Base-by-base conservation (phyloP, 1,140 invertebrate genomes). In the Chionoecetes opilio region DNA sequence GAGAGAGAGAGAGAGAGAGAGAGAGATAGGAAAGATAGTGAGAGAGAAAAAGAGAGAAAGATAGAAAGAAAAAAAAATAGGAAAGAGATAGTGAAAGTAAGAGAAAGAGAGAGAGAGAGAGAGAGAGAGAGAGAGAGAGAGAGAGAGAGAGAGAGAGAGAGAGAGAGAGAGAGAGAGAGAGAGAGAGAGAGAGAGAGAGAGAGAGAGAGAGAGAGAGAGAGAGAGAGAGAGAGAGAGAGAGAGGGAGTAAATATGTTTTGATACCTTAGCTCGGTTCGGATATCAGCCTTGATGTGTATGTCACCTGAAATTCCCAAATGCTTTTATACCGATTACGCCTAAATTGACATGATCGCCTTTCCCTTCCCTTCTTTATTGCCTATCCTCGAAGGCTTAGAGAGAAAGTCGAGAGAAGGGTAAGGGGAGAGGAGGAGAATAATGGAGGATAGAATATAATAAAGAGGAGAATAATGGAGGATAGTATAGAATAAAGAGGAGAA, bases 151-250 rank as follows among this genome's bases (percentile, higher is more conserved):
- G 53, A 75, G 6, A 75, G 53, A 75, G 6, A 75, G 53, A 75
- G 6, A 75, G 53, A 75, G 6, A 75, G 53, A 75, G 6, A 75
- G 53, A 75, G 6, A 75, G 53, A 75, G 6, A 75, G 53, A 75
- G 53, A 75, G 53, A 75, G 53, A 75, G 53, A 75, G 53, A 75
- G 53, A 75, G 53, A 75, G 53, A 75, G 53, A 75, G 53, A 75
- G 53, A 75, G 53, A 75, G 53, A 75, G 53, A 75, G 53, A 75
- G 63, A n/a, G 63, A 75, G 63, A 75, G 63, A 75, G 21, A 75
- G 63, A 75, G 63, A 75, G 63, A 75, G 63, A 75, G 63, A 75
- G 63, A 75, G 63, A 75, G 63, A 75, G 63, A 75, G 63, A 75
- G 63, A n/a, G 21, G 8, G 21, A 53, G 9, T 3, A 17, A 53